Base-by-base conservation (phyloP, 2,888 invertebrate species). In the Agrypnus murinus region DNA sequence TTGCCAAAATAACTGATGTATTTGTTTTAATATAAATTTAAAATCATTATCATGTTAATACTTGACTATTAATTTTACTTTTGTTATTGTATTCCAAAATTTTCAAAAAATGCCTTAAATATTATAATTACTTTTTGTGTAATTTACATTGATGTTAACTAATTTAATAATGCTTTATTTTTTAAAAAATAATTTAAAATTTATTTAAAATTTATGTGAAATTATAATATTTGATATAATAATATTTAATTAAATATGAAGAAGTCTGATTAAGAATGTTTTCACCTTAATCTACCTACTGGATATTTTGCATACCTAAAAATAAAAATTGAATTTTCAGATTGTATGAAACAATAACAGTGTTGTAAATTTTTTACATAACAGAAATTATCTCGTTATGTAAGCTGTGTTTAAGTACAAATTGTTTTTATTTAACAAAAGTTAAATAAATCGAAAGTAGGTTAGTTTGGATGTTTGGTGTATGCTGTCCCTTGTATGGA, bases 401-500 rank as follows among this genome's bases (percentile, higher is more conserved):
- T 72, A 74, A 73, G 73, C 74, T 76, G 74, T 74, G 74, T 67
- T 71, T 68, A 76, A 76, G 76, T 76, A 76, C 76, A 76, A 82
- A 83, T 82, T 83, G 82, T 71, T 66, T 62, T 66, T 59, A 36
- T 40, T 68, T 67, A 63, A 63, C 40, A 34, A 43, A 38, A 43
- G 53, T 31, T 57, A 64, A 62, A 63, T 66, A 38, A 70, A 53
- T 36, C 40, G 58, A 67, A 68, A 63, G 45, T 71, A 71, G 67
- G 17, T 67, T 71, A 66, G 81, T 82, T 79, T 83, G 83, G 81
- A 84, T 84, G 84, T 84, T 84, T 83, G 82, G 82, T 83, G 84
- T 84, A 84, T 82, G 84, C 82, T 84, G 83, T 82, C 43, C 65
- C 48, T 81, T 84, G 83, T 84, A 83, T 81, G 81, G 79, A 81